Base-by-base conservation (phyloP, 2,113 vertebrate species). In the Urocynchramus pylzowi region DNA sequence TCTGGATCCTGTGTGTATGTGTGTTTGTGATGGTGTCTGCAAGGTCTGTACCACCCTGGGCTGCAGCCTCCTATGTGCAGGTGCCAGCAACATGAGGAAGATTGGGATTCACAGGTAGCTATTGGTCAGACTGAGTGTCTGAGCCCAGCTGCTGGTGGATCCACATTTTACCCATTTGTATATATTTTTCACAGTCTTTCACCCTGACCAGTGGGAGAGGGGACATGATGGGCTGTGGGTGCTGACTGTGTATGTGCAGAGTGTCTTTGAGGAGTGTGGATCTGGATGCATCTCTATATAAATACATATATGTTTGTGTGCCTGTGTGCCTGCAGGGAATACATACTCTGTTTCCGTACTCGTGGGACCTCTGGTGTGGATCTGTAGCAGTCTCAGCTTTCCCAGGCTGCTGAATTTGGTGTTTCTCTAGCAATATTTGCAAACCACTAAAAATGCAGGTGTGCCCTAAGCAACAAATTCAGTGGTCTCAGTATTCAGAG, bases 331-430 rank as follows among this genome's bases (percentile, higher is more conserved):
- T 60, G 5, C 21, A 26, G 57, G n/a, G 41, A 88, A 65, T 20
- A 44, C 3, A 6, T 0, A 3, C 10, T 52, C 22, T 26, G 16
- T 33, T 18, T 81, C 53, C 0, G 0, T 52, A 16, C 31, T 22
- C 1, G 0, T 28, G 10, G 5, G 49, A 80, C 16, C 28, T 28
- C 42, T 21, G 31, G 31, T 2, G 1, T 15, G 12, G 39, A 30
- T 37, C 17, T 77, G 50, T 1, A 4, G 28, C 26, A 73, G 41
- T 4, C 33, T 75, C 3, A 1, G 26, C 27, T 92, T 44, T 39
- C 26, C 13, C 3, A 5, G 13, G 16, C 39, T 84, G 42, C 18
- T 1, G 0, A 41, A 33, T 82, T 57, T 5, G 0, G 16, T 49
- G 16, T 63, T 76, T 74, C 26, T 31, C 41, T 41, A 70, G 56